Evolutionary conservation across 2,113 vertebrate genomes (phyloP).

Genomic region (Takifugu flavidus): DNA sequence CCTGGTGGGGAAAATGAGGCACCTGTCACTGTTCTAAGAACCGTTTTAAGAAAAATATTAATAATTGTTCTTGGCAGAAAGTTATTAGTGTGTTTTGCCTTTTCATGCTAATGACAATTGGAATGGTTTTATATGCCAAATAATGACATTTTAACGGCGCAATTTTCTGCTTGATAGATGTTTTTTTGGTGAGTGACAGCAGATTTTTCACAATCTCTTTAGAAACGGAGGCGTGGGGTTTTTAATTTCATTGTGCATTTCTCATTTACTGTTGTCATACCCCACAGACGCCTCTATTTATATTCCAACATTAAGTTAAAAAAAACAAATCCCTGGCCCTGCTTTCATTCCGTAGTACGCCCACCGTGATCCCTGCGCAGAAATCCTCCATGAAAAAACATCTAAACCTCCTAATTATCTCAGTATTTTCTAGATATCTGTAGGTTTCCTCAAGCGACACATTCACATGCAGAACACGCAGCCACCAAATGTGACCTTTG

Average conservation of each 20-base stretch:
- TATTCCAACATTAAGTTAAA: constrained; percentile 30
- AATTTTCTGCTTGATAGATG: constrained; percentile 16
- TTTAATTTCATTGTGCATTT: constrained; percentile 29
- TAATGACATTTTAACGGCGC: constrained; percentile 11
- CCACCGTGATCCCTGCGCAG: constrained; percentile 5
- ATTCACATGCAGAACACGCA: constrained; percentile 6
- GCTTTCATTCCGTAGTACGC: constrained; percentile 16
- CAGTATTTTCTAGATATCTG: constrained; percentile 12
- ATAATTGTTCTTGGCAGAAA: constrained; percentile 23
- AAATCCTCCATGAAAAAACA: constrained; percentile 9
- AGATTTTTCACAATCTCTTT: constrained; percentile 32
- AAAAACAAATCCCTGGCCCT: constrained; percentile 32
- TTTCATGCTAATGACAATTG: neutral
- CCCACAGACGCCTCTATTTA: constrained; percentile 33
- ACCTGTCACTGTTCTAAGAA: constrained; percentile 24
- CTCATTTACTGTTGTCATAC: constrained; percentile 30
- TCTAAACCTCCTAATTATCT: constrained; percentile 32
- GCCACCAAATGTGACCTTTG: constrained; percentile 24
- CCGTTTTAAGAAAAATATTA: constrained; percentile 15
- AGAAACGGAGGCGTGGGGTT: constrained; percentile 19
- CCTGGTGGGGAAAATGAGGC: constrained; percentile 6
- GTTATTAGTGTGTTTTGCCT: constrained; percentile 33
- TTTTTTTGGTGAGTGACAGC: constrained; percentile 23
- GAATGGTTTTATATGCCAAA: neutral
- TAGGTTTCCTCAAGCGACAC: constrained; percentile 34